Evolutionary conservation across 2,113 vertebrate genomes (phyloP), one percentile per base, ranked within the genome.

Genomic region (Heteronetta atricapilla): DNA sequence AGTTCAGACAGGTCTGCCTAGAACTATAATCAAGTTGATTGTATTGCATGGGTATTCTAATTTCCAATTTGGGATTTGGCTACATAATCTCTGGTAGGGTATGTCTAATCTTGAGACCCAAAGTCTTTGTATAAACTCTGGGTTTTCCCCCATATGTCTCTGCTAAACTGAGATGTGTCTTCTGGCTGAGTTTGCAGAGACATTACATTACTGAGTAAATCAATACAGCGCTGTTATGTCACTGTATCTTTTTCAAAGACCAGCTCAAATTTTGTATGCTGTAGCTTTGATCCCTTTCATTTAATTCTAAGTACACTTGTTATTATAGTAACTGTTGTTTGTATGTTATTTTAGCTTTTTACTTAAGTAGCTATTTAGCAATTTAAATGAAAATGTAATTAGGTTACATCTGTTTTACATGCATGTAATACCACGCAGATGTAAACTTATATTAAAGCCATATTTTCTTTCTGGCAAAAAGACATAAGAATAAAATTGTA

Each of bases 301-400:
- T 98, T 98, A 98, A 98, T 98, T 99, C 98, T 98, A 98, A 98
- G 95, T 98, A 95, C 98, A 99, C 98, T 99, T 99, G 98, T 99
- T 99, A 99, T 99, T 99, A 98, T 98, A 98, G 98, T 98, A 98
- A 98, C 98, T 99, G 99, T 99, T 99, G 99, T 99, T 99, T 99
- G 99, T 99, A 99, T 99, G 98, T 99, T 99, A 99, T 99, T 99
- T 99, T 98, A 99, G 99, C 98, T 98, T 98, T 98, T 98, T 98
- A 98, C 98, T 98, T 98, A 99, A 99, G 99, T 99, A 99, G 99
- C 99, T 99, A 99, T 99, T 99, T 99, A 99, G 98, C 99, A 99
- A 99, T 99, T 99, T 98, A 98, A 98, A 99, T 98, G 98, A 98
- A 99, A 99, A 99, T 98, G 98, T 99, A 99, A 99, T 99, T 99